phyloP scores from a whole-genome alignment of 2,113 vertebrate genomes.

The Sprattus sprattus region DNA sequence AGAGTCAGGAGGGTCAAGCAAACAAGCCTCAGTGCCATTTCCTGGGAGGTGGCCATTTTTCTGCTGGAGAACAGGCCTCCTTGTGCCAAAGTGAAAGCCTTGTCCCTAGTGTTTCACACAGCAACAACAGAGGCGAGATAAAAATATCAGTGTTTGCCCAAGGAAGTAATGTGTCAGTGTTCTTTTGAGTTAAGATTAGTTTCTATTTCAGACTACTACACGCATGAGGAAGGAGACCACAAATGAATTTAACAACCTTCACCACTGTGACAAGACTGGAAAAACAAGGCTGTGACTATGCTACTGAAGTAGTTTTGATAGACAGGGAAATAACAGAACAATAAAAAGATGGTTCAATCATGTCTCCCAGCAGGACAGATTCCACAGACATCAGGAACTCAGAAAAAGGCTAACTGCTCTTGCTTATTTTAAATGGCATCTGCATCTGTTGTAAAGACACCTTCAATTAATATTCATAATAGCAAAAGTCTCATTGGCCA shows the following conservation, averaged over 20 bases:
- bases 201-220: constrained; percentile 29
- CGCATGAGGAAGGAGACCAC: neutral
- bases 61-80: neutral
- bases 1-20: constrained; percentile 40
- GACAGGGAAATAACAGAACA: too few relatives aligned
- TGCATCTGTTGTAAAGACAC: neutral
- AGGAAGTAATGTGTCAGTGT: neutral
- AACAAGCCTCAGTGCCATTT: constrained; percentile 35
- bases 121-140: constrained; percentile 30
- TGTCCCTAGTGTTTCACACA: constrained; percentile 28
- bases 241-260: neutral
- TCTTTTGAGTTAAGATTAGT: constrained; percentile 13
- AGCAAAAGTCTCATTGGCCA: too few relatives aligned
- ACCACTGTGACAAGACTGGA: neutral
- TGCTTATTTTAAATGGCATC: neutral
- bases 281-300: neutral
- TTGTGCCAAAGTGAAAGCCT: neutral
- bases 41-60: constrained; percentile 14
- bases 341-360: too few relatives aligned
- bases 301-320: neutral
- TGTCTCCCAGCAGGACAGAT: too few relatives aligned
- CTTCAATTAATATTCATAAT: neutral
- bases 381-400: too few relatives aligned
- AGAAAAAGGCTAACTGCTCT: neutral
- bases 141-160: constrained; percentile 15